A percentile compares a stretch with the other conserved stretches of the same genome.
Conservation (phyloP, 2,113 vertebrate species). For the Tachysurus vachellii region DNA sequence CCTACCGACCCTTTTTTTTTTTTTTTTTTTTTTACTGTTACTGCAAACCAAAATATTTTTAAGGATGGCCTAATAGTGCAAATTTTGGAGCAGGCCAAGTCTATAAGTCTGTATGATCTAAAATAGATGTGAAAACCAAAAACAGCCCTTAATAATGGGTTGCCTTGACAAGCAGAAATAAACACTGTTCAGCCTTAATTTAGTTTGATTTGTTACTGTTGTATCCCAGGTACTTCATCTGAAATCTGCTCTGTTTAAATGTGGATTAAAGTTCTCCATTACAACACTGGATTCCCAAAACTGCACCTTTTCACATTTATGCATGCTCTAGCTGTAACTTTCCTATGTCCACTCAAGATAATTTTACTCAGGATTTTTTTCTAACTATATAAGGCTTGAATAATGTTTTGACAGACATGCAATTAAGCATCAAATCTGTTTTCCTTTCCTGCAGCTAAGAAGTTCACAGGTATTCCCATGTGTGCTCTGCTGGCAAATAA, state of each 20-base stretch:
- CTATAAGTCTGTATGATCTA: not conserved
- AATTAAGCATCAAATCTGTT: not conserved
- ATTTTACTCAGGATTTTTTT: not conserved
- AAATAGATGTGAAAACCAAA: not conserved
- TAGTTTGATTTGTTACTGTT: not conserved
- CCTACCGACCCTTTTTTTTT: no score
- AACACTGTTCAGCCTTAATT: not conserved
- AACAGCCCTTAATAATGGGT: not conserved
- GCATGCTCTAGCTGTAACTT: not conserved
- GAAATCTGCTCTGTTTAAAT: not conserved
- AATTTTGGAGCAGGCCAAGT: not conserved
- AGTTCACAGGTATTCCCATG: constrained; percentile 94
- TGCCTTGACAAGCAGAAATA: not conserved
- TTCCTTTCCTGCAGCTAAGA: constrained; percentile 77
- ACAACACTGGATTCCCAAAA: not conserved
- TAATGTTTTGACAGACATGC: not conserved
- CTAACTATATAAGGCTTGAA: not conserved
- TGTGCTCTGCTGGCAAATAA: constrained; percentile 93
- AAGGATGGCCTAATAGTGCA: no score
- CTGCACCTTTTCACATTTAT: not conserved
- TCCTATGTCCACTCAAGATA: not conserved
- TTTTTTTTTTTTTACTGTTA: no score
- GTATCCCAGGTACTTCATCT: not conserved
- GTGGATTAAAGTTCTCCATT: not conserved
- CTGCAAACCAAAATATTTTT: no score